These are phyloP conservation scores for Baronia brevicornis DNA, from an alignment of 2,888 invertebrate genomes.

Conservation along the genomic window DNA sequence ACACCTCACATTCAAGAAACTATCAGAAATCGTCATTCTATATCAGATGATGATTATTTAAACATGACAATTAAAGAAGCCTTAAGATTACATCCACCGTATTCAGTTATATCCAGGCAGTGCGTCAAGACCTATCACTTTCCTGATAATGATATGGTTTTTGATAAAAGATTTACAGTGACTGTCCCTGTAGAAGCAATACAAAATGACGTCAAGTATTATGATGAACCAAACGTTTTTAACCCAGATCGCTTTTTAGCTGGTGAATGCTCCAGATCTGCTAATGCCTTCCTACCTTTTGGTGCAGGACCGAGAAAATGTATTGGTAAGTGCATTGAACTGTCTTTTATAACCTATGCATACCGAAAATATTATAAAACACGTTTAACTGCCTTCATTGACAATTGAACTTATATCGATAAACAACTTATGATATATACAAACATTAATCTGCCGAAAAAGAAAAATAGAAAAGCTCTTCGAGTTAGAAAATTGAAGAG, in stretches of 20 bases:
- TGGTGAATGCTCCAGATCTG: constrained; percentile 32
- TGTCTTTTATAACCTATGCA: no score
- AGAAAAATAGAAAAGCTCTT: no score
- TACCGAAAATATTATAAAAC: no score
- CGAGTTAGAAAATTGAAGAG: no score
- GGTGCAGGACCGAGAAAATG: constrained; percentile 65
- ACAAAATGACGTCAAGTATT: constrained; percentile 49
- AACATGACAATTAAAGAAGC: constrained; percentile 54
- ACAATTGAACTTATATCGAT: no score
- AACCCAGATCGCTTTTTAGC: constrained; percentile 55
- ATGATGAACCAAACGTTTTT: constrained; percentile 42
- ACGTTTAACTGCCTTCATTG: no score
- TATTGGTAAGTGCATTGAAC: constrained; percentile 43
- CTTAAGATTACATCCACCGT: constrained; percentile 56
- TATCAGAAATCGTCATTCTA: constrained; percentile 32
- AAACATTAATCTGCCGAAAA: no score
- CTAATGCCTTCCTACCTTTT: constrained; percentile 53
- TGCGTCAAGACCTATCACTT: constrained; percentile 54
- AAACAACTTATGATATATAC: no score
- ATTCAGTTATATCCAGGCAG: constrained; percentile 51
- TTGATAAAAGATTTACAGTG: constrained; percentile 54
- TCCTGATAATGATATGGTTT: constrained; percentile 40
- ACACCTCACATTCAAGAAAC: constrained; percentile 43
- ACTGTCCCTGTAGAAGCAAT: constrained; percentile 54
- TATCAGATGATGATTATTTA: constrained; percentile 38